These are phyloP conservation scores for Drosophila biarmipes DNA, from an alignment of 1,140 invertebrate genomes.

Conservation along the genomic window DNA sequence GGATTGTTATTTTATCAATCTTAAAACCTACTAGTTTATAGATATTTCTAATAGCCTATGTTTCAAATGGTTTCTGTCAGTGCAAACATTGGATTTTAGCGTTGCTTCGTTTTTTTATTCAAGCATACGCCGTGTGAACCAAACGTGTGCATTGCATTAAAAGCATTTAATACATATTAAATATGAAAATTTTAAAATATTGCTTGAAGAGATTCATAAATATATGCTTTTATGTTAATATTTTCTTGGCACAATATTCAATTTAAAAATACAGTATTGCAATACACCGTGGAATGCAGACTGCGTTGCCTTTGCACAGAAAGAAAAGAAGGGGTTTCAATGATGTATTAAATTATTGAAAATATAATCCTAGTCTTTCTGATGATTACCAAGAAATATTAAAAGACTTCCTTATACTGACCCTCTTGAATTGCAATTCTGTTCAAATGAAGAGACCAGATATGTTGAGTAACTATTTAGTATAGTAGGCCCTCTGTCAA, in stretches of 20 bases:
- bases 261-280: conserved; percentile 81
- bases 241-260: conserved; percentile 81
- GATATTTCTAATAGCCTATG: not conserved
- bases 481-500: too few relatives aligned
- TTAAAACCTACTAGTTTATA: not conserved
- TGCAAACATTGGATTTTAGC: not conserved
- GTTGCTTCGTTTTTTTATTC: not conserved
- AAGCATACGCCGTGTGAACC: conserved; percentile 42
- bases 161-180: conserved; percentile 35
- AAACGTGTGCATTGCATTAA: conserved; percentile 13
- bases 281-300: conserved; percentile 74
- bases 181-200: conserved; percentile 19
- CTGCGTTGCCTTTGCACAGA: conserved; percentile 16
- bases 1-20: not conserved
- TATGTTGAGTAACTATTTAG: too few relatives aligned
- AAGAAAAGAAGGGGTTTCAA: not conserved
- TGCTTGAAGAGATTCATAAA: conserved; percentile 23
- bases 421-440: too few relatives aligned
- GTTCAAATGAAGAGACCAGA: too few relatives aligned
- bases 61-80: not conserved
- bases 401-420: too few relatives aligned
- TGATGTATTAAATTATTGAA: not conserved
- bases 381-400: too few relatives aligned
- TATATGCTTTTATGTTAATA: conserved; percentile 49
- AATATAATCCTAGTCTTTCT: too few relatives aligned